These are phyloP conservation scores for Mamestra brassicae DNA, from an alignment of 2,888 invertebrate genomes.

Conservation along the genomic window DNA sequence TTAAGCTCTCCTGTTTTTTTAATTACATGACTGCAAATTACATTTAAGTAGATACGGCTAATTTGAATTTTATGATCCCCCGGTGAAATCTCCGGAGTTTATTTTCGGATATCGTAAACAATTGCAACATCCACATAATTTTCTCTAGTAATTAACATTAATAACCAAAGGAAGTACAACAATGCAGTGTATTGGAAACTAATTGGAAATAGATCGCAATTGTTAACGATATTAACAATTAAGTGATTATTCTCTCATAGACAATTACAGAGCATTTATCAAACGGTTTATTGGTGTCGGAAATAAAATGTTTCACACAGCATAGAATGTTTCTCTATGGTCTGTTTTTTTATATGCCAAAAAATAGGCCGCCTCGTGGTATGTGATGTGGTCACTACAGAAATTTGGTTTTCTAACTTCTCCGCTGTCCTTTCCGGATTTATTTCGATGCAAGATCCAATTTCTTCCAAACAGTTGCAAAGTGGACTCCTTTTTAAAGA, in stretches of 20 bases:
- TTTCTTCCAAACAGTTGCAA: no score
- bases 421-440: no score
- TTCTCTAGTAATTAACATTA: slow-evolving; percentile 17
- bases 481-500: no score
- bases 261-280: slow-evolving; percentile 49
- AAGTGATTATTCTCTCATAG: slow-evolving; percentile 34
- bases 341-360: neutral
- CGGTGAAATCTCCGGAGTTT: neutral
- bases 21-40: no score
- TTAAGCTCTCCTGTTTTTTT: no score
- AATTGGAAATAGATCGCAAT: slow-evolving; percentile 54
- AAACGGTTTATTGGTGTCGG: slow-evolving; percentile 20
- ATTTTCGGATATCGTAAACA: slow-evolving; percentile 20
- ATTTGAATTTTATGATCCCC: slow-evolving; percentile 1
- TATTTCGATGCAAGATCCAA: no score
- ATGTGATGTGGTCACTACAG: no score
- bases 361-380: neutral
- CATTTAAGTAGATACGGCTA: neutral
- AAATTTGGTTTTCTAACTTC: no score
- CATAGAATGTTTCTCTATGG: slow-evolving; percentile 3
- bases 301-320: slow-evolving; percentile 31
- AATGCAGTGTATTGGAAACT: slow-evolving; percentile 45
- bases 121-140: slow-evolving; percentile 9
- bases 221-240: slow-evolving; percentile 63
- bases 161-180: slow-evolving; percentile 49